Evolutionary conservation across 2,797 vertebrate genomes (phyloP), one percentile per base, ranked within the genome.

Genomic region (Kryptopterus vitreolus): DNA sequence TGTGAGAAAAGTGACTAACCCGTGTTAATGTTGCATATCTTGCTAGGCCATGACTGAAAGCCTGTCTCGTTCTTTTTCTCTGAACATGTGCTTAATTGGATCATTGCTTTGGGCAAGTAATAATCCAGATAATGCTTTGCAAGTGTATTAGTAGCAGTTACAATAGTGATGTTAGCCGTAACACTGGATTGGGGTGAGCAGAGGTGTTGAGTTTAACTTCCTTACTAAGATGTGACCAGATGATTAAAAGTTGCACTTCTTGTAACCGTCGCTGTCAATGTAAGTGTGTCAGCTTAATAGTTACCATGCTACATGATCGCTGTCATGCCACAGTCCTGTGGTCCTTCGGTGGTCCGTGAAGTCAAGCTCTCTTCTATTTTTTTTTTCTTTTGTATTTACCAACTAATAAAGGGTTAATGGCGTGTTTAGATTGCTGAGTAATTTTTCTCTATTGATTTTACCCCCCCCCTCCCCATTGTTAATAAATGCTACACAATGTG

Each of bases 401-500:
- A 77, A 75, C 53, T 35, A 72, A 75, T 81, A 79, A 82, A 31
- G 16, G 83, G 83, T 70, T 70, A 33, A 48, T 63, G 75, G 81
- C 83, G 80, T 87, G 74, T 75, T 85, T 87, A 85, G 84, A 83
- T 74, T 84, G 77, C 74, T 86, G 84, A 84, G 70, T 79, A 88
- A 89, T 79, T 85, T 88, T 95, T 94, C 93, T 94, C 91, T 92
- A 83, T 92, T 88, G 85, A 85, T 93, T 43, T 75, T 66, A n/a
- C n/a, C n/a, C n/a, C n/a, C n/a, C n/a, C n/a, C n/a, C n/a, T n/a
- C 46, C 29, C 95, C 94, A 96, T 94, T 97, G 96, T 98, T 87
- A 92, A 93, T 98, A 96, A 96, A 94, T 99, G 96, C 94, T 96
- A 93, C 93, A 90, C 91, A 93, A 92, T 95, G 92, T 97, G 95